Conservation (phyloP, 2,113 vertebrate species). For the Lutjanus erythropterus region DNA sequence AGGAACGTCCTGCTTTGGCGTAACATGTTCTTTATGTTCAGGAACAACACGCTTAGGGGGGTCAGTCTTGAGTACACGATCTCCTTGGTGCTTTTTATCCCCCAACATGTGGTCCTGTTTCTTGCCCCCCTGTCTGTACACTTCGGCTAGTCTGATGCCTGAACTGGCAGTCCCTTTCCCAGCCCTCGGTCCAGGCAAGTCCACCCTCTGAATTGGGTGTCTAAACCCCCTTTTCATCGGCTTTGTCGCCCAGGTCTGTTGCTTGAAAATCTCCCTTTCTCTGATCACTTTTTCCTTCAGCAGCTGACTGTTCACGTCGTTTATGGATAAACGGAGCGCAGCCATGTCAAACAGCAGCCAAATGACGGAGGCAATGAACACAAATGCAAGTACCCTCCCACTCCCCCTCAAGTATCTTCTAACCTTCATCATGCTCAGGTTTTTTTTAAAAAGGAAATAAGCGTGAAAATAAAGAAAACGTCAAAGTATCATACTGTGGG, state of each 20-base stretch:
- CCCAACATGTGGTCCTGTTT: neutral
- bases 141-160: constrained; percentile 32
- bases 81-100: neutral
- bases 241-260: constrained; percentile 37
- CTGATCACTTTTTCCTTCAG: constrained; percentile 78
- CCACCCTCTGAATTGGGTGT: constrained; percentile 69
- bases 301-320: constrained; percentile 84
- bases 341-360: constrained; percentile 97
- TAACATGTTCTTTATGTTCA: constrained; percentile 6
- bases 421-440: constrained; percentile 78
- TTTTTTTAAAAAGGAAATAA: neutral
- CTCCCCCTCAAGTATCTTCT: constrained; percentile 91
- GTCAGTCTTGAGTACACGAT: neutral
- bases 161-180: constrained; percentile 14
- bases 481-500: neutral
- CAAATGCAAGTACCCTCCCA: constrained; percentile 89
- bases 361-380: constrained; percentile 91
- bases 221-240: constrained; percentile 39
- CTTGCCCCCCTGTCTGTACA: constrained; percentile 63
- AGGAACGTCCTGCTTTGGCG: constrained; percentile 15
- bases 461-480: neutral
- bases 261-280: constrained; percentile 66
- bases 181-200: constrained; percentile 15
- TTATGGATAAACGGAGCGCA: constrained; percentile 91
- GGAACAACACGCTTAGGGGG: neutral